Evolutionary conservation across 2,797 vertebrate genomes (phyloP).

Genomic region (Schizopygopsis malacanthus): DNA sequence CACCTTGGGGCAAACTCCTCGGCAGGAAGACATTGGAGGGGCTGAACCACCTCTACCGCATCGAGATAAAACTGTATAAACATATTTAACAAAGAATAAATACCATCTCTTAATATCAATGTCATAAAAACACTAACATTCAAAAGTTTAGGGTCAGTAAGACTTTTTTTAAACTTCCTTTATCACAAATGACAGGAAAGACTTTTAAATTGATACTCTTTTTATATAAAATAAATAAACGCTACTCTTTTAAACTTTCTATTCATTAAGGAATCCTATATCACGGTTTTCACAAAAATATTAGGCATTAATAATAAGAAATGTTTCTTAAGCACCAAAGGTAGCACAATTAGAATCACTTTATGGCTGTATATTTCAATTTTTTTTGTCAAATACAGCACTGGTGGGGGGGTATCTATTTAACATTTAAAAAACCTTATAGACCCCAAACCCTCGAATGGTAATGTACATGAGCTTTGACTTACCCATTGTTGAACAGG

Average conservation of each 20-base stretch:
- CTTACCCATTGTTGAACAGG: slow-evolving; percentile 97
- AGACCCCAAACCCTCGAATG: background rate
- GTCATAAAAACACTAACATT: background rate
- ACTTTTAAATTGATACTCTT: too few relatives aligned
- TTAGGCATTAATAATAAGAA: background rate
- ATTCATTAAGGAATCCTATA: background rate
- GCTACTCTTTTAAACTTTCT: background rate
- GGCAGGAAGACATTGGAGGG: slow-evolving; percentile 79
- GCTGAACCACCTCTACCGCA: slow-evolving; percentile 84
- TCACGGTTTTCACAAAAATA: background rate
- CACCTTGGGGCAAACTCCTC: slow-evolving; percentile 92
- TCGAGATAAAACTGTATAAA: slow-evolving; percentile 91
- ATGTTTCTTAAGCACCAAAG: background rate
- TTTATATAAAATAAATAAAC: too few relatives aligned
- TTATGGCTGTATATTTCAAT: background rate
- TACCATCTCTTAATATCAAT: background rate
- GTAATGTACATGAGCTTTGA: slow-evolving; percentile 42
- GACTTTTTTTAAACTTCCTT: background rate
- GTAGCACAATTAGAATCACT: background rate
- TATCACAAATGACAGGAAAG: background rate
- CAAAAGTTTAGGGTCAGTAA: background rate
- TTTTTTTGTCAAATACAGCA: too few relatives aligned
- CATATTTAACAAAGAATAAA: background rate
- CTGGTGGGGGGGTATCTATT: too few relatives aligned
- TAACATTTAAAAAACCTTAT: background rate